Percentiles rank a stretch among this genome's conserved stretches.
phyloP scores from a whole-genome alignment of 2,888 invertebrate species.

The Drosophila cognata region DNA sequence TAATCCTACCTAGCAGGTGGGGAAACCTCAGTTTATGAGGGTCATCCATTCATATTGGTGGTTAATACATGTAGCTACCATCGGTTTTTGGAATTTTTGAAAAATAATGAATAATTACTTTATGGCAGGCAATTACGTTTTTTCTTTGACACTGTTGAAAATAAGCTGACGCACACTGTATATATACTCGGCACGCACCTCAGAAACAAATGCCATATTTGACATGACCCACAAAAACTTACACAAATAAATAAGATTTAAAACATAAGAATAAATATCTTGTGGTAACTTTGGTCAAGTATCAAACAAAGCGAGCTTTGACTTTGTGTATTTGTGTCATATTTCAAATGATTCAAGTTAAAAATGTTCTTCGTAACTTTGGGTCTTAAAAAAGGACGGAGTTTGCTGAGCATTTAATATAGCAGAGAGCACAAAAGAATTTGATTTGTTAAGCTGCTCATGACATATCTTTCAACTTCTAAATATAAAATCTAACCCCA shows the following conservation, averaged over 20 bases:
- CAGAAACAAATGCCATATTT: slow-evolving; percentile 25
- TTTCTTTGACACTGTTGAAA: no score
- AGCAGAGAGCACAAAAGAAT: neutral
- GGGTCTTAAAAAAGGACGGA: neutral
- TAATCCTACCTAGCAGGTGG: no score
- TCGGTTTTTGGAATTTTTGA: no score
- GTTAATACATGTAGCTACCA: no score
- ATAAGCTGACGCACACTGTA: no score
- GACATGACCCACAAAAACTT: slow-evolving; percentile 19
- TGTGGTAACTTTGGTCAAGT: slow-evolving; percentile 4
- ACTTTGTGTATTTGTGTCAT: neutral
- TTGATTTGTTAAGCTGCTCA: neutral
- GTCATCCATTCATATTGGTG: no score
- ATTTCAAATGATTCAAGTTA: neutral
- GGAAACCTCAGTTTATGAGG: no score
- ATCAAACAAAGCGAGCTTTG: slow-evolving; percentile 4
- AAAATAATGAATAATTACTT: no score
- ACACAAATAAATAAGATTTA: slow-evolving; percentile 10
- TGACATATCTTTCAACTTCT: neutral
- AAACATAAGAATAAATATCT: neutral
- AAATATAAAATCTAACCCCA: neutral
- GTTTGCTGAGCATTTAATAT: neutral
- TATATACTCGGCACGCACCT: slow-evolving; percentile 29
- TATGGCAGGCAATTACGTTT: no score
- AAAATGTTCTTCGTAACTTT: neutral